These are phyloP conservation scores for Eriosoma lanigerum DNA, from an alignment of 1,140 invertebrate genomes.

Conservation along the genomic window DNA sequence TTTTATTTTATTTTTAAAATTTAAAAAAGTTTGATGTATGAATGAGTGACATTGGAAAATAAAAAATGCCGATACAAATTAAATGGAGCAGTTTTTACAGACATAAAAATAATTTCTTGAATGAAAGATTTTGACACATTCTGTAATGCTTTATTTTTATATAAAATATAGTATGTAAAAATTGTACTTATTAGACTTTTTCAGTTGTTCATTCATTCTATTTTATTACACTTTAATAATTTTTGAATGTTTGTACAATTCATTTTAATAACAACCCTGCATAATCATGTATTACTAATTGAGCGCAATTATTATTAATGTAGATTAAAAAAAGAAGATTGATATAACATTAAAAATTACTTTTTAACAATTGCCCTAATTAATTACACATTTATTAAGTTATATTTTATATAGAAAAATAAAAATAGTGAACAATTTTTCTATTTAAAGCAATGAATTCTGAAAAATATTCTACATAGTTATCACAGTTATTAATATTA, in stretches of 20 bases:
- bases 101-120: slow-evolving; percentile 30
- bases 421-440: no score
- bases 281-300: neutral
- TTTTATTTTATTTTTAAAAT: no score
- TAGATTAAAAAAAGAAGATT: neutral
- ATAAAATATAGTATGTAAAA: neutral
- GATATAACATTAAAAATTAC: no score
- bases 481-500: neutral
- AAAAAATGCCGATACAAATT: no score
- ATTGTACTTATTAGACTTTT: neutral
- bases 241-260: neutral
- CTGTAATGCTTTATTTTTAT: neutral
- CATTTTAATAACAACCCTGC: neutral
- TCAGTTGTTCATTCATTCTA: neutral
- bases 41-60: no score
- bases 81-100: neutral
- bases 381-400: neutral
- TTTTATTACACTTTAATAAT: neutral
- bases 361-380: no score
- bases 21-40: no score
- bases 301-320: neutral
- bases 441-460: neutral
- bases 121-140: neutral
- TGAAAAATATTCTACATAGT: neutral
- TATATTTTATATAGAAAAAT: neutral